Percentiles rank a stretch among this genome's conserved stretches.
Evolutionary conservation across 2,113 vertebrate genomes (phyloP).

Genomic region (Perognathus longimembris): DNA sequence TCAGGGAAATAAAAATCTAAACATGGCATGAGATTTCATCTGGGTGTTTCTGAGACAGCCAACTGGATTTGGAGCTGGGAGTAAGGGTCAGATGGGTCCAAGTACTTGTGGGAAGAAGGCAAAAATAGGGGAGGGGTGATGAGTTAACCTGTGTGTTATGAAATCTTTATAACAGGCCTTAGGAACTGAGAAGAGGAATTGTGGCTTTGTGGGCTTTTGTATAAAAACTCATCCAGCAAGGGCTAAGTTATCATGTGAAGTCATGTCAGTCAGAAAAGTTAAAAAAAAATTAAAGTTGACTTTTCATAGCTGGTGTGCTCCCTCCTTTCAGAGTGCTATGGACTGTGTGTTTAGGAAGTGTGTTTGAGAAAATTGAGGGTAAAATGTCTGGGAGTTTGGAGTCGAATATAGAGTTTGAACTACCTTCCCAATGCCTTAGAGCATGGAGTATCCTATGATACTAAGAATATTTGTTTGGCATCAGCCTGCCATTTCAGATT

Average conservation of each 20-base stretch:
- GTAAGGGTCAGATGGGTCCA: slow-evolving; percentile 14
- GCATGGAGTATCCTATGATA: neutral
- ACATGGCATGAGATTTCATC: slow-evolving; percentile 66
- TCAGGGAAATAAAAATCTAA: slow-evolving; percentile 40
- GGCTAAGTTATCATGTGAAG: neutral
- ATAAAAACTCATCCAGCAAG: neutral
- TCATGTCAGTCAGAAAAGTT: neutral
- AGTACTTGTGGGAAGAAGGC: slow-evolving; percentile 31
- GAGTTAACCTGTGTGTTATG: neutral
- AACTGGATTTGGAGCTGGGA: neutral
- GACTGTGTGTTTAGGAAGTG: neutral
- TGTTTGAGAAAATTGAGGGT: neutral
- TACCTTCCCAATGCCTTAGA: neutral
- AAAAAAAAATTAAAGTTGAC: neutral
- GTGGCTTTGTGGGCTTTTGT: neutral
- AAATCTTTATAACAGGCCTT: neutral
- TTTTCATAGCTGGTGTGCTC: neutral
- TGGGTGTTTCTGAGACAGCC: slow-evolving; percentile 53
- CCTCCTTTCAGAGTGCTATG: too few species aligned
- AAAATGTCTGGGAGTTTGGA: neutral
- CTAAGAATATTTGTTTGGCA: neutral
- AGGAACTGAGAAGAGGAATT: neutral
- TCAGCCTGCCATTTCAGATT: neutral
- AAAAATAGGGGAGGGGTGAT: neutral
- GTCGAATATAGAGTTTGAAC: neutral